Conservation (phyloP, 2,113 vertebrate genomes). For the Heliornis fulica region DNA sequence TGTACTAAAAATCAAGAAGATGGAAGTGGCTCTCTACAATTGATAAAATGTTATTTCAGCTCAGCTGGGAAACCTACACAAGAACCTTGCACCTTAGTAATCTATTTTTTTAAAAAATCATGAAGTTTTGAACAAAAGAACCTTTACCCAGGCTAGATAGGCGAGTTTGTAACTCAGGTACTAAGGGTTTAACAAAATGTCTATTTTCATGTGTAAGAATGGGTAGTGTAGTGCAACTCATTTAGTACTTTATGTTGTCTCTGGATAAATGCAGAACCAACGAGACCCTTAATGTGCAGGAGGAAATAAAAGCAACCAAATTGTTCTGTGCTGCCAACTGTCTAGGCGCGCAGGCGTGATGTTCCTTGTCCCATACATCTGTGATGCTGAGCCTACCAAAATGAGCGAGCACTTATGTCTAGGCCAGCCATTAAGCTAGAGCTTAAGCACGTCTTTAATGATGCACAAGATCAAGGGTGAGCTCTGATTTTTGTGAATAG, state of each 20-base stretch:
- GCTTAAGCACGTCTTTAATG: neutral
- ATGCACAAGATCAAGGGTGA: neutral
- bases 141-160: neutral
- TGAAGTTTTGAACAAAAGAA: neutral
- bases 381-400: neutral
- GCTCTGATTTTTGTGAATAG: neutral
- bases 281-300: neutral
- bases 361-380: neutral
- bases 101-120: neutral
- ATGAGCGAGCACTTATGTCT: neutral
- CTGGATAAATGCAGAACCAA: neutral
- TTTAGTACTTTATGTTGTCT: neutral
- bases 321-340: neutral
- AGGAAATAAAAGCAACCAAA: neutral
- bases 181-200: neutral
- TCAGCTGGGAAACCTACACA: neutral
- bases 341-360: neutral
- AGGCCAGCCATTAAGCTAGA: neutral
- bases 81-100: neutral
- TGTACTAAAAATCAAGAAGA: conserved; percentile 18
- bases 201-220: neutral
- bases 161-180: neutral
- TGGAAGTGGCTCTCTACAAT: neutral
- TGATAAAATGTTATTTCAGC: conserved; percentile 14
- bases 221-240: neutral